Base-by-base conservation (phyloP, 2,113 vertebrate genomes). In the Poeciliopsis turrubarensis region DNA sequence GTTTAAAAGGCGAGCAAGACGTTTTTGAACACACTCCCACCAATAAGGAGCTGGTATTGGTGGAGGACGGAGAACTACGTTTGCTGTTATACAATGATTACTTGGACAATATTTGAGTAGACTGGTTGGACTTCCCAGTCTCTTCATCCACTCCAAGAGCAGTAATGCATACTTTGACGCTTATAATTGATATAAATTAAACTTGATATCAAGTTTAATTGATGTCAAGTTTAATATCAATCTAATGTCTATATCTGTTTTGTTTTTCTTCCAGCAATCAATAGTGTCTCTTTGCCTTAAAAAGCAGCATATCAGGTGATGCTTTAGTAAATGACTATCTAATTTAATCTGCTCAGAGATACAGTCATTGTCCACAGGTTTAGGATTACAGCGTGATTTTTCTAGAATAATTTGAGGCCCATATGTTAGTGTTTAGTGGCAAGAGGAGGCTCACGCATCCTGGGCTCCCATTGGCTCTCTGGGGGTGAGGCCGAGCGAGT, bases 381-480 rank as follows among this genome's bases (percentile, higher is more conserved):
- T 78, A 67, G 61, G 64, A 60, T 84, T 72, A 37, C 78, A 76
- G 61, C 51, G n/a, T 60, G 12, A 29, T 70, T 67, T 81, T 78
- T 70, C 26, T 17, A 63, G 44, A 71, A 74, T 39, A 70, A 67
- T 29, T 54, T 39, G 57, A 69, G 68, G 26, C 26, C 78, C 93
- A 94, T 79, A 69, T 94, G 92, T 89, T 91, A 83, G 62, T 63
- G 71, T 82, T 93, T 92, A 92, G 91, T 47, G 34, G 54, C 2
- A 74, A 92, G 92, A 93, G 93, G 93, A 89, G 92, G 92, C 72
- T 90, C 91, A 79, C 77, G 62, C 54, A 74, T 75, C 72, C 81
- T 41, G 47, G 65, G 47, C 79, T 92, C 91, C 85, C 64, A 94
- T 94, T 94, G 93, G 93, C 70, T 89, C 34, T 32, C 47, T 26